phyloP scores from a whole-genome alignment of 2,797 vertebrate genomes.

The Poecilia picta region DNA sequence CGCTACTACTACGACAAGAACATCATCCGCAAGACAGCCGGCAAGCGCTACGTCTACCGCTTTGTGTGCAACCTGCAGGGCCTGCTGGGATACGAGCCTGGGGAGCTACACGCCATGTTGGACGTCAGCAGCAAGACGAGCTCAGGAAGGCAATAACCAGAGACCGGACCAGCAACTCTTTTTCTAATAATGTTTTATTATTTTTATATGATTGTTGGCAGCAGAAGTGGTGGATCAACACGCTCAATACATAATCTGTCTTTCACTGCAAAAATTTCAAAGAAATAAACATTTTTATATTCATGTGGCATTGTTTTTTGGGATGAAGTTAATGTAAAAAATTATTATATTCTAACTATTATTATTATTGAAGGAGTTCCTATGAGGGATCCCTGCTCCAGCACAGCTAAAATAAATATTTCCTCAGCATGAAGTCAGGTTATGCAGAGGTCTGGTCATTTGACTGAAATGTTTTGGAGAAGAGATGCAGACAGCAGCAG shows the following conservation, averaged over 20 bases:
- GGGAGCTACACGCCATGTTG: slow-evolving; percentile 71
- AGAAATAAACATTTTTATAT: not conserved
- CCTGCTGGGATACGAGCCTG: slow-evolving; percentile 74
- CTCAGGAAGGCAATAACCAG: slow-evolving; percentile 7
- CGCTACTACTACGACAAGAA: slow-evolving; percentile 83
- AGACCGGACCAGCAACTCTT: not conserved
- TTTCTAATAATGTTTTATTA: not conserved
- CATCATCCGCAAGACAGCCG: slow-evolving; percentile 78
- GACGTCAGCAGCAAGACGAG: slow-evolving; percentile 39
- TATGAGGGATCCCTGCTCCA: no score
- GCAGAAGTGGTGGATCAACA: not conserved
- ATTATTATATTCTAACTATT: no score
- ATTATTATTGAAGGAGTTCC: no score
- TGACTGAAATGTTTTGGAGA: no score
- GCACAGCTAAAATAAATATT: no score
- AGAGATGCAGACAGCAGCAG: no score
- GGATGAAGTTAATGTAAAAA: no score
- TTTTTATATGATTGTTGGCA: not conserved
- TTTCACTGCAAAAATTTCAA: not conserved
- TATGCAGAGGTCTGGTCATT: no score
- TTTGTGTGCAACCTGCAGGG: slow-evolving; percentile 80
- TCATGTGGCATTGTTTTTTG: no score
- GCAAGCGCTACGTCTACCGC: slow-evolving; percentile 79
- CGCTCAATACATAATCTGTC: not conserved
- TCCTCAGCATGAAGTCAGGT: no score